phyloP scores from a whole-genome alignment of 2,888 invertebrate genomes.

The Ornithoptera priamus region DNA sequence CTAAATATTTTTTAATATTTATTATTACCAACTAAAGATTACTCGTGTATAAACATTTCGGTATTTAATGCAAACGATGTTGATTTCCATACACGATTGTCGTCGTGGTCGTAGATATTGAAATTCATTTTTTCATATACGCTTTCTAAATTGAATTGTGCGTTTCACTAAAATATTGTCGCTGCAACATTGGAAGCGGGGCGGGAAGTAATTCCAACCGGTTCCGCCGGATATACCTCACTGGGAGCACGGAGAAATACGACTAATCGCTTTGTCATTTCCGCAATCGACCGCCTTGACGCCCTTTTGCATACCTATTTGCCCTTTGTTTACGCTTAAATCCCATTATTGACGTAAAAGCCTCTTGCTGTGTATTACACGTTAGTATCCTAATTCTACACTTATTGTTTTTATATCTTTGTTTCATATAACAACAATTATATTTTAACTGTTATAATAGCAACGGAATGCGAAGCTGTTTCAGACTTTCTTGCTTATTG shows the following conservation, averaged over 20 bases:
- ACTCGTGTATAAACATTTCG: too few species aligned
- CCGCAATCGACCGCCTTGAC: constrained; percentile 66
- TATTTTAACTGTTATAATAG: too few species aligned
- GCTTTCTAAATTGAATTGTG: constrained; percentile 56
- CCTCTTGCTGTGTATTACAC: not conserved
- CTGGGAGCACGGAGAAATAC: constrained; percentile 62
- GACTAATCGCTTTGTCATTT: constrained; percentile 77
- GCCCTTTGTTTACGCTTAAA: constrained; percentile 47
- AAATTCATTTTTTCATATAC: not conserved
- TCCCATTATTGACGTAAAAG: not conserved
- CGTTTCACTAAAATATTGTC: constrained; percentile 59
- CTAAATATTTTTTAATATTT: too few species aligned
- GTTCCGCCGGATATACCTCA: constrained; percentile 75
- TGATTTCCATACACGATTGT: too few species aligned
- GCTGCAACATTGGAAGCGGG: constrained; percentile 45
- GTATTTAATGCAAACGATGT: too few species aligned
- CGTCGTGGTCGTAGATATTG: not conserved
- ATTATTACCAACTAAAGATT: too few species aligned
- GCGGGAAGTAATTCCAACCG: constrained; percentile 68
- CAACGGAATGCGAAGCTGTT: too few species aligned
- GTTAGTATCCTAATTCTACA: not conserved
- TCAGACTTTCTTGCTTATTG: too few species aligned
- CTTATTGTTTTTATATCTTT: not conserved
- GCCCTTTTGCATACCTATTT: constrained; percentile 62
- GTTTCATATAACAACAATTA: not conserved